Base-by-base conservation (phyloP, 37 sponge, comb jelly and placozoan species). In the Amphimedon queenslandica region DNA sequence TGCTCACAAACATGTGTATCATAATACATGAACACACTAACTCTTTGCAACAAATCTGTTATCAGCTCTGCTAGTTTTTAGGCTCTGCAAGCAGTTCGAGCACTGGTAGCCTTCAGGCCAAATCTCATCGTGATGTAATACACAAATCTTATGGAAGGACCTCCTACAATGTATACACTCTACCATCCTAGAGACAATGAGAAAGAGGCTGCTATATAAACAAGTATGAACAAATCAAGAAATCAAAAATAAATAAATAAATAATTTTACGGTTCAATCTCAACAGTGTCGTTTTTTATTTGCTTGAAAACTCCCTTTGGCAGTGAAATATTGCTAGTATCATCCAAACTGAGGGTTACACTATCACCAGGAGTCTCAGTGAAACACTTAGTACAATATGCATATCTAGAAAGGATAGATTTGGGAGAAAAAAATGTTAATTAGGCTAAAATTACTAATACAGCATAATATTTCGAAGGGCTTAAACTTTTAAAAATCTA, bases 321-420 rank as follows among this genome's bases (percentile, higher is more conserved):
- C 16, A 83, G 70, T 32, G 27, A 36, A 40, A 75, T 78, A 37
- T 61, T 30, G 13, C 47, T 67, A 31, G 38, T 64, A 25, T 77
- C 72, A 47, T 97, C 98, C 30, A 94, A 95, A 0, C 92, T 87
- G 1, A 97, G 70, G 13, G 87, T 84, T 1, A 97, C 83, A 37
- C 64, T 80, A 29, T 97, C 92, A 21, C 84, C 85, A 8, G 80
- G 75, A 10, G 92, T 76, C 74, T 98, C 99, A 35, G 56, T 64
- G 82, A 91, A 98, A 63, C 99, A 98, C 90, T 89, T 88, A 37
- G 75, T 69, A 40, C 99, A 98, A 64, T 87, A 98, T 47, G 93
- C 67, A 64, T 89, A 95, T 76, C 96, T n/a, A n/a, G n/a, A n/a
- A n/a, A n/a, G n/a, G n/a, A n/a, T n/a, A n/a, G n/a, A n/a, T n/a